Evolutionary conservation across 2,113 vertebrate species (phyloP), one percentile per base, ranked within the genome.

Genomic region (Pachycephala philippinensis): DNA sequence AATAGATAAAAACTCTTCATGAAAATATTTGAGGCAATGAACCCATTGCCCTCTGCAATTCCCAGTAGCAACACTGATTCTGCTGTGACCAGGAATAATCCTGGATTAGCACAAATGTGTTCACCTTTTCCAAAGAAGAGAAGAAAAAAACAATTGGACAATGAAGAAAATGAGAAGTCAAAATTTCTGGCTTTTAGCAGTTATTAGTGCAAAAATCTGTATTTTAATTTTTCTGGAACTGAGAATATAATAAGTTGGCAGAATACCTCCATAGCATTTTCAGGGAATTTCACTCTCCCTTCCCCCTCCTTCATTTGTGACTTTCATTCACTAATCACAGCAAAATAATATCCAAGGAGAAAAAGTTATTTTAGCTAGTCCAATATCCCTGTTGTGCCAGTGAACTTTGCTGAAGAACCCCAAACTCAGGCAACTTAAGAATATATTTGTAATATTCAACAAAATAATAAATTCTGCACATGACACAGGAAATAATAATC

Each of bases 401-500:
- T 77, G 83, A 95, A 90, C 86, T 94, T 60, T 69, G 70, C 80
- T 0, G 27, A 85, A 93, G 84, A 71, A 87, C 81, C 84, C 87
- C 57, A 89, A 95, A 88, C 45, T 87, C 63, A 65, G 65, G 94
- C 82, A 95, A 82, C 75, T 66, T 42, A 61, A 93, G 89, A 93
- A 96, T 91, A 72, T 80, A 94, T 94, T 91, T 87, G 89, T 86
- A 93, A 96, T 93, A 93, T 93, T 90, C 91, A 90, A 94, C 88
- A 94, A 90, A 94, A 97, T 96, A 95, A 96, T 97, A 96, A 96
- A 96, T 97, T 97, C 96, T 93, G 92, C 93, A 93, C 95, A 96
- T 93, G 95, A 97, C 96, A 96, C 96, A 95, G 96, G 96, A 97
- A 97, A 97, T 96, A 96, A 97, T 97, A 95, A 97, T 97, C 96